phyloP scores from a whole-genome alignment of 2,113 vertebrate species.

The Vanacampus margaritifer region DNA sequence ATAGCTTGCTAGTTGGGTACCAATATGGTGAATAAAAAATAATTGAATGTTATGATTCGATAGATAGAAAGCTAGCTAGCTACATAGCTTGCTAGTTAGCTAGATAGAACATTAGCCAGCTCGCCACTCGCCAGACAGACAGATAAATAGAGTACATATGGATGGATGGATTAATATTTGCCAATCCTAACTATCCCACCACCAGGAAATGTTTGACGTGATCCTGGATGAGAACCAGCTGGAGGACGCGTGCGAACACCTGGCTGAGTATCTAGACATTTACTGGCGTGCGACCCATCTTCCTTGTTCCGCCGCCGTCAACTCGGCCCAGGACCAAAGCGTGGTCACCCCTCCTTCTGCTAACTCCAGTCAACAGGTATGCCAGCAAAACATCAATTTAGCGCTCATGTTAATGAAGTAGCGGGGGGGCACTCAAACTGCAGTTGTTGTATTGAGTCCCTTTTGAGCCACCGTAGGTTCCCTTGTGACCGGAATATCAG shows the following conservation, averaged over 20 bases:
- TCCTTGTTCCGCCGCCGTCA: slow-evolving; percentile 74
- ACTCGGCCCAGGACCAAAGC: slow-evolving; percentile 77
- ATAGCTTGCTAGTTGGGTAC: no score
- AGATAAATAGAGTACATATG: neutral
- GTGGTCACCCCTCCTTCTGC: slow-evolving; percentile 82
- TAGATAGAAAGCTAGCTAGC: no score
- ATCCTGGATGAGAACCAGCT: slow-evolving; percentile 96
- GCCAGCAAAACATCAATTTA: neutral
- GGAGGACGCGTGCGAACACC: slow-evolving; percentile 92
- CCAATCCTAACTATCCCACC: neutral
- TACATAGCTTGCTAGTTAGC: no score
- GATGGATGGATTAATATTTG: neutral
- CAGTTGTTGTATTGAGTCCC: no score
- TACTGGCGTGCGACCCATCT: slow-evolving; percentile 94
- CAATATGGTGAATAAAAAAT: no score
- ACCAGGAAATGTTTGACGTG: slow-evolving; percentile 92
- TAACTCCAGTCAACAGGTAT: slow-evolving; percentile 89
- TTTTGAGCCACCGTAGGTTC: no score
- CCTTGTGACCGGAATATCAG: no score
- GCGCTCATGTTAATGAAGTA: neutral
- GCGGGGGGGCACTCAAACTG: neutral
- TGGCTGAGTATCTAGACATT: slow-evolving; percentile 92
- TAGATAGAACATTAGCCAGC: no score
- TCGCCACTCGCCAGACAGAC: no score
- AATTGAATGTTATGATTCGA: no score